Conservation (phyloP, 2,888 invertebrate species). For the Ctena decussata region DNA sequence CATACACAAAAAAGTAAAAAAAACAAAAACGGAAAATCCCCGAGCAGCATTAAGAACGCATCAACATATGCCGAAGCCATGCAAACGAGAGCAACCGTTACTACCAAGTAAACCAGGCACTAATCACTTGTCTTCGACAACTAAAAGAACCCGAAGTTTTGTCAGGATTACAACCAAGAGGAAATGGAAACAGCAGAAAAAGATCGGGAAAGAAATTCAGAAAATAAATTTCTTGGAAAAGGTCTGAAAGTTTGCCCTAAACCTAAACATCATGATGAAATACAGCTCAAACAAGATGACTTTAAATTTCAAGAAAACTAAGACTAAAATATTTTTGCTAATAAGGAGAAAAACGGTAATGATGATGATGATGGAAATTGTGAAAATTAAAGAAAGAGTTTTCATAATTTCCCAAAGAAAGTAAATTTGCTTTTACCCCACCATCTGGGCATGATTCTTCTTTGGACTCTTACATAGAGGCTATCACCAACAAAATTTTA, state of each 20-base stretch:
- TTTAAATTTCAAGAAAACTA: constrained; percentile 9
- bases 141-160: too few species aligned
- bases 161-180: too few species aligned
- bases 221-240: constrained; percentile 14
- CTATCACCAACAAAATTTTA: constrained; percentile 27
- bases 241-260: constrained; percentile 15
- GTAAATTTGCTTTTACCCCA: constrained; percentile 24
- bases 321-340: neutral
- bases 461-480: constrained; percentile 33
- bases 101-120: too few species aligned
- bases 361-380: neutral
- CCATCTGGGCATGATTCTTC: constrained; percentile 17
- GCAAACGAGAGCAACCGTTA: too few species aligned
- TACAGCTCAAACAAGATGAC: neutral
- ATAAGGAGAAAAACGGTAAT: neutral
- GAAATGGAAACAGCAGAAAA: too few species aligned
- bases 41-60: too few species aligned
- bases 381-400: neutral
- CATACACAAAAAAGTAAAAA: too few species aligned
- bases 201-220: neutral
- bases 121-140: too few species aligned
- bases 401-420: neutral
- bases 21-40: too few species aligned
- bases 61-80: too few species aligned
- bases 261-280: constrained; percentile 15